Evolutionary conservation across 2,888 invertebrate species (phyloP), one percentile per base, ranked within the genome.

Genomic region (Tryphoninae sp.): DNA sequence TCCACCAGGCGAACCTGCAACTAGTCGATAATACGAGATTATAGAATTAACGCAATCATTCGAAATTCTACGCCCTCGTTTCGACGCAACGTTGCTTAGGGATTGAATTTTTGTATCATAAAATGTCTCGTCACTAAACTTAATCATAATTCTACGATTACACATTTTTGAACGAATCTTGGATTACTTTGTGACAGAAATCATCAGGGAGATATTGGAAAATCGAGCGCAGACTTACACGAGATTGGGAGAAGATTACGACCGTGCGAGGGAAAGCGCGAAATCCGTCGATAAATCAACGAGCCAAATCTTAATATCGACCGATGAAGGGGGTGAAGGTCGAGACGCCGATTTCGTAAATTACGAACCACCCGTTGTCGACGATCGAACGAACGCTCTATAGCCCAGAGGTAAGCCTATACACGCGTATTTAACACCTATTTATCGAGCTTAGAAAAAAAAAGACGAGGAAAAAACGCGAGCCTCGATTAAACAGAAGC

Each of bases 141-240:
- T 33, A 33, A 33, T 33, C 6, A 33, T 33, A 3, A 33, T 33
- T 33, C 6, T 33, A 6, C 33, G 33, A 1, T 33, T 33, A 0
- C 4, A 33, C 6, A 33, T 33, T 33, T 33, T 33, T 33, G 33
- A 33, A 33, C 33, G 33, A 33, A 33, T 33, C 33, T 0, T 33
- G 33, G 33, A 33, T 22, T 13, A 55, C 23, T 51, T 16, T 13
- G 69, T 61, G 81, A 68, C 92, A 95, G 96, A 96, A 89, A 96
- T 97, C 75, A 95, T 97, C 51, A 94, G 94, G 86, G 96, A 96
- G 91, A 96, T 97, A 88, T 93, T 96, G 88, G 95, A 96, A 89
- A 95, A 95, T 86, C 94, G 96, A 83, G 95, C 95, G 0, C 95
- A 94, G 89, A 93, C 94, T 84, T 94, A 94, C 91, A 92, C 92